Evolutionary conservation across 2,888 invertebrate species (phyloP).

Genomic region (Fragum sueziense): DNA sequence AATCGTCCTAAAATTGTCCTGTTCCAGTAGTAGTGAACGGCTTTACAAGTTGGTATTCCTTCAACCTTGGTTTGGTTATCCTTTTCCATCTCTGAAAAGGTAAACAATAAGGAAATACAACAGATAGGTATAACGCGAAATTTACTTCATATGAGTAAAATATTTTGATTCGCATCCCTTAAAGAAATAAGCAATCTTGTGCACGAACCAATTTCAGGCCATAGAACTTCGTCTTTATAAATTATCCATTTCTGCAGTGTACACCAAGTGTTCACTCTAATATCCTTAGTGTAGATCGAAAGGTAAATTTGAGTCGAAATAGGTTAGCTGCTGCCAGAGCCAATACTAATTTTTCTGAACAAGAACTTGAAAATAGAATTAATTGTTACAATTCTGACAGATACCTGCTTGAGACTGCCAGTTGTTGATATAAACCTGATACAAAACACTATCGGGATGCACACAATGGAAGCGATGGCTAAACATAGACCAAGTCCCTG

Average conservation of each 20-base stretch:
- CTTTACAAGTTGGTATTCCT: neutral
- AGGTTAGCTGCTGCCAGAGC: neutral
- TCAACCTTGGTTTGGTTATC: neutral
- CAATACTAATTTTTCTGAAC: neutral
- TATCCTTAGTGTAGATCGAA: neutral
- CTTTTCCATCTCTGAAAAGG: slow-evolving; percentile 3
- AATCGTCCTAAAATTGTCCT: too few species aligned
- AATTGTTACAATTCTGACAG: too few species aligned
- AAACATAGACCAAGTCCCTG: slow-evolving; percentile 51
- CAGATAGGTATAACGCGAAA: neutral
- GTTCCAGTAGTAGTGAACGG: too few species aligned
- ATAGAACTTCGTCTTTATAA: neutral
- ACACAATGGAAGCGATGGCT: slow-evolving; percentile 52
- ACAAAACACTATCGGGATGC: slow-evolving; percentile 48
- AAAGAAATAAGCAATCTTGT: neutral
- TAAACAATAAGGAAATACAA: neutral
- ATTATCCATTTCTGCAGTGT: neutral
- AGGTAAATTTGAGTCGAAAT: neutral
- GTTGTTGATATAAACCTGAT: slow-evolving; percentile 19
- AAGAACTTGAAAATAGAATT: too few species aligned
- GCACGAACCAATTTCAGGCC: too few species aligned
- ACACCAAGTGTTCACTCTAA: neutral
- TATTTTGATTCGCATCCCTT: neutral
- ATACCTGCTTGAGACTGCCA: neutral
- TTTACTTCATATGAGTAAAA: neutral